A percentile compares a stretch with the other conserved stretches of the same genome.
phyloP scores from a whole-genome alignment of 2,797 vertebrate genomes.

The Macropus fuliginosus region DNA sequence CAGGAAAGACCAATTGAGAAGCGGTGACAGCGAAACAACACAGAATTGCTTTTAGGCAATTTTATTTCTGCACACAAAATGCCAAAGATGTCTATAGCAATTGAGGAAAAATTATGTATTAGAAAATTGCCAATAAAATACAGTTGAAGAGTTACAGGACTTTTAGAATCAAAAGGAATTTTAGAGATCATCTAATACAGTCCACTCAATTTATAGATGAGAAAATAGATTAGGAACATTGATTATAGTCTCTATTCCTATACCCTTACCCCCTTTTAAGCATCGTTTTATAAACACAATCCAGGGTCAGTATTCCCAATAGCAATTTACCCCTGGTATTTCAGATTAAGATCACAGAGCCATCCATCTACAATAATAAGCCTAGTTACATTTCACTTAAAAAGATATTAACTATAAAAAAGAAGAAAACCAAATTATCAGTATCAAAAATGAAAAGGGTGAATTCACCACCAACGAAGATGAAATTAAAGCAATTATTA shows the following conservation, averaged over 20 bases:
- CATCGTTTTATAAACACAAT: neutral
- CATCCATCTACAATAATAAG: neutral
- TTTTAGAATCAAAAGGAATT: neutral
- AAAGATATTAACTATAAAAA: neutral
- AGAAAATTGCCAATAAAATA: conserved; percentile 1
- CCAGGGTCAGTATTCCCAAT: neutral
- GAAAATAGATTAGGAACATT: neutral
- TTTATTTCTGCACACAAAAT: neutral
- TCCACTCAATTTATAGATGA: neutral
- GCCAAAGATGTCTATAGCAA: neutral
- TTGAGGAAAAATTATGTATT: neutral
- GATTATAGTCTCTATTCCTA: neutral
- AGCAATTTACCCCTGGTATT: neutral
- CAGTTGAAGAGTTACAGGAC: neutral
- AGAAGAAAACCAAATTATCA: neutral
- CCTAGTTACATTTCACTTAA: neutral
- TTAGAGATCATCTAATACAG: neutral
- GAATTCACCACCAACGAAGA: neutral
- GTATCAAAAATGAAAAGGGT: neutral
- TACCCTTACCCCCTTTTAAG: neutral
- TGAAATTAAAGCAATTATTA: neutral
- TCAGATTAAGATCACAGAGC: neutral
- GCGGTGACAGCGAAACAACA: neutral
- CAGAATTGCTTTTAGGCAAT: neutral
- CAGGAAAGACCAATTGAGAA: neutral